These are phyloP conservation scores for Celastrina argiolus DNA, from an alignment of 2,888 invertebrate genomes.

Conservation along the genomic window DNA sequence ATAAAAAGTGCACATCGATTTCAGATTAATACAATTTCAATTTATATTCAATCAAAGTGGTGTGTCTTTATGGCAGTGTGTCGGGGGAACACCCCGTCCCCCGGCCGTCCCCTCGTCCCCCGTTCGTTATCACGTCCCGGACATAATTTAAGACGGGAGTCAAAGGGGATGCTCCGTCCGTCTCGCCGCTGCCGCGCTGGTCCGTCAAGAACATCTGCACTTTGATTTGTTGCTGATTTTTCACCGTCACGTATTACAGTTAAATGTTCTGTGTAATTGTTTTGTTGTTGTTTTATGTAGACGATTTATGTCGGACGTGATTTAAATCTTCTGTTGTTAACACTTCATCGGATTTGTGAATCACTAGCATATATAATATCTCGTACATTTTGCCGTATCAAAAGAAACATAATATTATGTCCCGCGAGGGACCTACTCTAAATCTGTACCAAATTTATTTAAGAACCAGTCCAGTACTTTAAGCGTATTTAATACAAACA, in stretches of 20 bases:
- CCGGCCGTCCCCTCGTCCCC: constrained; percentile 23
- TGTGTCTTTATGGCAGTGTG: constrained; percentile 1
- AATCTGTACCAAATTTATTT: too few species aligned
- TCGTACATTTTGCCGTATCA: too few species aligned
- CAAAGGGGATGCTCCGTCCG: constrained; percentile 41
- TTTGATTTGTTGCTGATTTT: constrained; percentile 36
- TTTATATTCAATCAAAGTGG: constrained; percentile 16
- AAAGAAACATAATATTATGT: too few species aligned
- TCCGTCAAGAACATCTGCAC: constrained; percentile 40
- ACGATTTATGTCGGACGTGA: constrained; percentile 11
- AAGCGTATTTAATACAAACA: too few species aligned
- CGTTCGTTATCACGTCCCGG: constrained; percentile 69
- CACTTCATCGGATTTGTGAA: not conserved
- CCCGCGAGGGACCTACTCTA: too few species aligned
- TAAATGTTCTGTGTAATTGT: constrained; percentile 22
- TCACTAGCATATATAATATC: too few species aligned
- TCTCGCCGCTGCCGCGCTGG: constrained; percentile 30
- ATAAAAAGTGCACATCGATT: not conserved
- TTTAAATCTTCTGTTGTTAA: not conserved
- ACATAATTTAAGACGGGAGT: constrained; percentile 69
- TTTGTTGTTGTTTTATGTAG: constrained; percentile 20
- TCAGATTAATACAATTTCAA: constrained; percentile 19
- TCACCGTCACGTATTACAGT: constrained; percentile 25
- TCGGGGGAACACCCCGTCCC: constrained; percentile 19
- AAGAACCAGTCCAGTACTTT: too few species aligned